phyloP scores from a whole-genome alignment of 2,888 invertebrate species.

The Synergus japonicus region DNA sequence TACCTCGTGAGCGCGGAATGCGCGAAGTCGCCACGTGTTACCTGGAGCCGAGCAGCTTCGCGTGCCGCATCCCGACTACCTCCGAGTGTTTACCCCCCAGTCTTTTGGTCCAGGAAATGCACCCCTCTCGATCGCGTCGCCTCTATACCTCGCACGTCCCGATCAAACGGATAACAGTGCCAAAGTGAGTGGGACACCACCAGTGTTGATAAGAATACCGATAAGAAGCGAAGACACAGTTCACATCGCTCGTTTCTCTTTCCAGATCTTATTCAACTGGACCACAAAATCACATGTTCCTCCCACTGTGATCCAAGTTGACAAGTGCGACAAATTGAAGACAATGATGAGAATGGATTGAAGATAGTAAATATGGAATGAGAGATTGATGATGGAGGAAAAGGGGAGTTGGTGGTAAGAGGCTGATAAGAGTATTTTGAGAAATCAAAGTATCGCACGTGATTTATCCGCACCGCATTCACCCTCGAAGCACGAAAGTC shows the following conservation, averaged over 20 bases:
- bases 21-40: constrained; percentile 75
- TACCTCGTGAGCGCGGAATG: constrained; percentile 74
- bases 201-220: constrained; percentile 19
- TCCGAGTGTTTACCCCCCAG: constrained; percentile 45
- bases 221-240: constrained; percentile 29
- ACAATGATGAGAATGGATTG: not conserved
- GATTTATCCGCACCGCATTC: constrained; percentile 23
- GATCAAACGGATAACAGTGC: constrained; percentile 10
- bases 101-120: constrained; percentile 27
- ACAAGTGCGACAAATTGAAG: constrained; percentile 10
- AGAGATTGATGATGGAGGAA: not conserved
- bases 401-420: not conserved
- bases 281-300: constrained; percentile 24
- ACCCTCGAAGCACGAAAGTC: constrained; percentile 28
- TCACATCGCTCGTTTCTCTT: constrained; percentile 27
- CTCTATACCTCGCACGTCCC: not conserved
- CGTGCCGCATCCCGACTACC: constrained; percentile 76
- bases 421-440: not conserved
- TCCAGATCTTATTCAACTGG: not conserved
- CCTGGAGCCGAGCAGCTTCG: constrained; percentile 71
- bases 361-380: not conserved
- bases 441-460: not conserved
- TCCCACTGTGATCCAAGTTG: constrained; percentile 43
- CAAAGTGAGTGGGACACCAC: not conserved
- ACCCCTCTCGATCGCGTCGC: not conserved